Percentiles rank a stretch among this genome's conserved stretches.
Conservation (phyloP, 2,797 vertebrate genomes). For the Orestias chungarensis region DNA sequence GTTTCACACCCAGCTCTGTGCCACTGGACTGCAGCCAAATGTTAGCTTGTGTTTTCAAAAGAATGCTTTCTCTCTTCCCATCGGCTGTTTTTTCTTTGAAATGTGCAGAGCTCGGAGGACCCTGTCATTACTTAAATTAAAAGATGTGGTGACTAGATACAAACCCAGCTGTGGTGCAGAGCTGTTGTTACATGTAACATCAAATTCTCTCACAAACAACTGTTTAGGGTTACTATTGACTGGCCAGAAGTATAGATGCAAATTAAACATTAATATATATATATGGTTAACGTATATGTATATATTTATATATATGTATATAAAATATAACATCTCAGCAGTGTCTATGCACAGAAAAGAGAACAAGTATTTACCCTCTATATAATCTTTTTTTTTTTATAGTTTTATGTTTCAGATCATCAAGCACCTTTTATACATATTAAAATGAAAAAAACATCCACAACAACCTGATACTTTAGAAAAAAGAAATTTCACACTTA, state of each 20-base stretch:
- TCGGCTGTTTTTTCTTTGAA: slow-evolving; percentile 57
- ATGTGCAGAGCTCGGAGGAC: slow-evolving; percentile 61
- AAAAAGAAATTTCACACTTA: no score
- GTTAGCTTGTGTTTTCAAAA: slow-evolving; percentile 48
- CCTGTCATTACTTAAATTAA: slow-evolving; percentile 80
- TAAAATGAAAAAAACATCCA: no score
- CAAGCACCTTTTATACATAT: no score
- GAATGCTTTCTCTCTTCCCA: slow-evolving; percentile 21
- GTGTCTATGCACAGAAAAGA: not conserved
- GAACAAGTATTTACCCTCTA: no score
- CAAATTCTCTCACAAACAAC: slow-evolving; percentile 29
- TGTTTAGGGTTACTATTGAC: slow-evolving; percentile 9
- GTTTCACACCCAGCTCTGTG: slow-evolving; percentile 29
- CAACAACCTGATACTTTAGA: no score
- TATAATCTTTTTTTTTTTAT: no score
- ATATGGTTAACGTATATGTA: not conserved
- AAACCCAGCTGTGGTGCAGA: slow-evolving; percentile 65
- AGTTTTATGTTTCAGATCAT: no score
- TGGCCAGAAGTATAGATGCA: not conserved
- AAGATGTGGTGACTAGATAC: slow-evolving; percentile 60
- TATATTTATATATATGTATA: not conserved
- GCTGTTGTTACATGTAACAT: slow-evolving; percentile 56
- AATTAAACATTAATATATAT: not conserved
- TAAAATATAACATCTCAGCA: not conserved
- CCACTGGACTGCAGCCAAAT: slow-evolving; percentile 52